Base-by-base conservation (phyloP, 1,140 invertebrate genomes). In the Eulimnadia texana region DNA sequence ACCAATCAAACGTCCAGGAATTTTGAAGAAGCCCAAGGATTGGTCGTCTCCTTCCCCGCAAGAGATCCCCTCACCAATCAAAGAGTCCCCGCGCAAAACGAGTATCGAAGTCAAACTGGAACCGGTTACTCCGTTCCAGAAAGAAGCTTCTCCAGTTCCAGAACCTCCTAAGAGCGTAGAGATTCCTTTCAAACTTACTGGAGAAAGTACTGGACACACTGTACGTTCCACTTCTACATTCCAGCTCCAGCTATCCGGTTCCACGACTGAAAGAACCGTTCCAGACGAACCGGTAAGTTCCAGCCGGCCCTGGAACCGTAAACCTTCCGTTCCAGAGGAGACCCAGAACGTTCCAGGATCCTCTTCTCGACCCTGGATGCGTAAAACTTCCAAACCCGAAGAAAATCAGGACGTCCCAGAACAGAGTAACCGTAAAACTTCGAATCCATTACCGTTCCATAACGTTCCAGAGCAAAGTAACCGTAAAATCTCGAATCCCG, bases 11-110 rank as follows among this genome's bases (percentile, higher is more conserved):
- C 64, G 65, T 28, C 63, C 66, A 13, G 63, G 66, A 29, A 66
- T 67, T 42, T 52, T 67, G 58, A 67, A 67, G 62, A 67, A 64
- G 47, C 54, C 62, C 23, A 61, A 64, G 20, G 66, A 65, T 27
- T 27, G 50, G 50, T 29, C 49, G 6, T 61, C 60, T 0, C 60
- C 60, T 16, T 61, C 60, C 0, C 60, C 60, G 25, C 60, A 61
- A 42, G 60, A 61, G 42, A 22, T 52, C 9, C 60, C 60, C 2
- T 61, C 60, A 9, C 60, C 60, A 22, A 51, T 54, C 19, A 61
- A 61, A 33, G 60, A 61, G 28, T 11, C 27, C 3, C 25, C 25
- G 25, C 1, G 24, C 22, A 28, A 29, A 1, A 52, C 24, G 25
- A 57, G 55, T 27, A 33, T 57, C 28, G 55, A 57, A 20, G 29